phyloP scores from a whole-genome alignment of 2,888 invertebrate species.

The Standfussiana lucernea region DNA sequence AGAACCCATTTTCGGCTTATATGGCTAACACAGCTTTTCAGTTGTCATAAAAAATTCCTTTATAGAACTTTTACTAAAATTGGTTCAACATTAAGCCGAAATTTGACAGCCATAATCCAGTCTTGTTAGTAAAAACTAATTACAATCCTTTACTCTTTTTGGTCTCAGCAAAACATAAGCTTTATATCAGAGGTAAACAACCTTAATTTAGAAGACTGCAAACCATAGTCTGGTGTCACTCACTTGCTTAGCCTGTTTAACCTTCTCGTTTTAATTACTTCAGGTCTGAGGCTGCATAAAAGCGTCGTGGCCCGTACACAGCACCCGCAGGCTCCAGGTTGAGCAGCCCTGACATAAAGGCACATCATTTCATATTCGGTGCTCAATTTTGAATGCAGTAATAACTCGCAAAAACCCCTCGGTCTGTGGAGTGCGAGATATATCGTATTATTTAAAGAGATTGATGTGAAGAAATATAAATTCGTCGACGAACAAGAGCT shows the following conservation, averaged over 20 bases:
- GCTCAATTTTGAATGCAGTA: conserved; percentile 61
- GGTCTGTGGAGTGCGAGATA: conserved; percentile 55
- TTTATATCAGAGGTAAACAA: background rate
- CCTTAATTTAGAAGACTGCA: conserved; percentile 10
- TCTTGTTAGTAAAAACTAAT: background rate
- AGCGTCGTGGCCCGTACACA: conserved; percentile 5
- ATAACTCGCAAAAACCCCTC: conserved; percentile 54
- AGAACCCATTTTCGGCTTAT: background rate
- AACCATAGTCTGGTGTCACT: conserved; percentile 3
- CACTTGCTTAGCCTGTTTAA: conserved; percentile 18
- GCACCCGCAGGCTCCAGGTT: conserved; percentile 12
- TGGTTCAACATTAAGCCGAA: background rate
- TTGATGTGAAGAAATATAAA: conserved; percentile 61
- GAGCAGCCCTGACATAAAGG: conserved; percentile 29
- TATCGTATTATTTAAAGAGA: conserved; percentile 64
- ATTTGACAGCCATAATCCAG: background rate
- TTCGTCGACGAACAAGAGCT: conserved; percentile 36
- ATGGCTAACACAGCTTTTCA: background rate
- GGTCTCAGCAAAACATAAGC: background rate
- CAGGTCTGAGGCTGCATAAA: conserved; percentile 12
- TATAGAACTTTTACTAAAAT: background rate
- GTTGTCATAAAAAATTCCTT: background rate
- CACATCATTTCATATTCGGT: conserved; percentile 60
- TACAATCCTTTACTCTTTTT: background rate
- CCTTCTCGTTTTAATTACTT: conserved; percentile 35